A percentile compares a stretch with the other conserved stretches of the same genome.
These are phyloP conservation scores for Caenorhabditis doughertyi DNA, from an alignment of 2,888 invertebrate species.

Conservation along the genomic window DNA sequence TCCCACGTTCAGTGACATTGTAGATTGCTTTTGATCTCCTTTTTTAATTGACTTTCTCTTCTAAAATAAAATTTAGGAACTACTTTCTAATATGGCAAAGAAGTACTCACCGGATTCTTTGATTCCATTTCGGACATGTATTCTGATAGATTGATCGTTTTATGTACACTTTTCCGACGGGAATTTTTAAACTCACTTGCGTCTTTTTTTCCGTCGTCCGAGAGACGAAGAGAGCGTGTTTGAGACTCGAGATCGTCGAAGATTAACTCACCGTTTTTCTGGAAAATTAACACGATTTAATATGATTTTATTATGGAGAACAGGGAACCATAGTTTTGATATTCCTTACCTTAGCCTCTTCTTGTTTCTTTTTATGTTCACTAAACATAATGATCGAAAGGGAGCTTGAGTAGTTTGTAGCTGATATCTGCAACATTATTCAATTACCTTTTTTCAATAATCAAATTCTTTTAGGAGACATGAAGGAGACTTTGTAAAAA, in stretches of 20 bases:
- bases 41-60: constrained; percentile 55
- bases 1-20: constrained; percentile 47
- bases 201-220: constrained; percentile 43
- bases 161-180: constrained; percentile 32
- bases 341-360: constrained; percentile 51
- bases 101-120: constrained; percentile 38
- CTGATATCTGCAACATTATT: too few relatives aligned
- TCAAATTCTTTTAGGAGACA: too few relatives aligned
- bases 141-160: constrained; percentile 56
- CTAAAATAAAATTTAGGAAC: constrained; percentile 9
- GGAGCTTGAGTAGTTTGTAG: too few relatives aligned
- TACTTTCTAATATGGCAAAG: background rate
- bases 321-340: background rate
- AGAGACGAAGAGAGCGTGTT: constrained; percentile 31
- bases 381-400: constrained; percentile 43
- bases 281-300: background rate
- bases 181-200: constrained; percentile 38
- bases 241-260: constrained; percentile 59
- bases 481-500: too few relatives aligned
- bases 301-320: background rate
- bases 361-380: constrained; percentile 53
- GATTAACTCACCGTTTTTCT: constrained; percentile 51
- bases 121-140: constrained; percentile 54
- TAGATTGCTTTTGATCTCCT: constrained; percentile 45
- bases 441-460: too few relatives aligned